Evolutionary conservation across 2,113 vertebrate genomes (phyloP), one percentile per base, ranked within the genome.

Genomic region (Grammomys dolichurus): DNA sequence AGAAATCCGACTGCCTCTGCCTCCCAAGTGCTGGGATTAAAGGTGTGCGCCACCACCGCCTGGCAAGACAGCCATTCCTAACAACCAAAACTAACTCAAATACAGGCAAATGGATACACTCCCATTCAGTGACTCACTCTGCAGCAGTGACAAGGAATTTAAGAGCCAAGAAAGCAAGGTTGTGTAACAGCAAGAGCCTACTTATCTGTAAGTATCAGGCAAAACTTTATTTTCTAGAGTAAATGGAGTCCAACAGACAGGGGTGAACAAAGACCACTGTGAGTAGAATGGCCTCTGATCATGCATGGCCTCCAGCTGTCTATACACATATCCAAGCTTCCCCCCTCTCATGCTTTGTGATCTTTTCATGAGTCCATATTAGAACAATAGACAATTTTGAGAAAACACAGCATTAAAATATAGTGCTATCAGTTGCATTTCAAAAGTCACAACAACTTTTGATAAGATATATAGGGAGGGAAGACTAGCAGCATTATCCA

Each of bases 141-240:
- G 43, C 19, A 51, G 36, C n/a, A 46, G 87, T 48, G 77, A 73
- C 14, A 63, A 82, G 16, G 16, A 31, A 94, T 76, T 70, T 2
- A 75, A 91, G 19, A 77, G 54, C 1, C 2, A 89, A 81, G 85
- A 16, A 91, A 93, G 11, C 51, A 28, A 73, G 48, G 82, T 0
- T 17, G 10, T 33, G 72, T 36, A 28, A 36, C 3, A 65, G 8
- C 36, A 40, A 69, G 67, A 87, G 46, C 58, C 54, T 54, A 93
- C 19, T 72, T 56, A 60, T 51, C 51, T 26, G n/a, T 36, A 80
- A 88, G 91, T 92, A 87, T 24, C 22, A 73, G n/a, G 20, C 12
- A 91, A 78, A 70, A 91, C 7, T 54, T 0, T 90, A 46, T 85
- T 95, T 94, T 85, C 48, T 94, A 93, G 46, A 69, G 33, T 76